A percentile compares a stretch with the other conserved stretches of the same genome.
phyloP scores from a whole-genome alignment of 2,113 vertebrate species.

The Calyptomena viridis region DNA sequence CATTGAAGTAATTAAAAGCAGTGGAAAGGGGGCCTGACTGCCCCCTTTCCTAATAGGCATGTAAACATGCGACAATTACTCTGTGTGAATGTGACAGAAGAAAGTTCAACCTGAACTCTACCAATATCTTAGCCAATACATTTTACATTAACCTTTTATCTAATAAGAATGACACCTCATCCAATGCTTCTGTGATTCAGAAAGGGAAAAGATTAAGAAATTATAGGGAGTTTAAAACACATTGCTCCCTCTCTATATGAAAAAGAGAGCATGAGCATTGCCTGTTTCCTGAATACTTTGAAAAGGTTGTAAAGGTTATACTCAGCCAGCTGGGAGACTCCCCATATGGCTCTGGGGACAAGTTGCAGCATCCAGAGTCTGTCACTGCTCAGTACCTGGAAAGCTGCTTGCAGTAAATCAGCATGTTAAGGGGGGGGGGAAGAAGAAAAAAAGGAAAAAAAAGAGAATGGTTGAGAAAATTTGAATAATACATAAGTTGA shows the following conservation, averaged over 20 bases:
- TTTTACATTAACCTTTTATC: background rate
- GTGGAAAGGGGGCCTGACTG: background rate
- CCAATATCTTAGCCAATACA: background rate
- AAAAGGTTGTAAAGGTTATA: background rate
- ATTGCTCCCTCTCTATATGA: background rate
- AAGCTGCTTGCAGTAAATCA: background rate
- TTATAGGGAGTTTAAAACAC: background rate
- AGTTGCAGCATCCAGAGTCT: background rate
- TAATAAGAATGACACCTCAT: background rate
- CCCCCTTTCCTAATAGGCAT: background rate
- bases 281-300: background rate
- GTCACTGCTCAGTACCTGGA: background rate
- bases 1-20: background rate
- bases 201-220: background rate
- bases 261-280: background rate
- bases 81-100: background rate
- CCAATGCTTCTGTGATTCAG: background rate
- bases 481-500: slow-evolving; percentile 1
- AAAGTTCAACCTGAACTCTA: background rate
- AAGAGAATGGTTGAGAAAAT: background rate
- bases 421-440: background rate
- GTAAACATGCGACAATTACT: background rate
- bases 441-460: background rate
- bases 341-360: background rate
- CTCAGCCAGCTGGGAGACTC: background rate